Evolutionary conservation across 1,140 invertebrate species (phyloP), one percentile per base, ranked within the genome.

Genomic region (Drosophila pseudoananassae): DNA sequence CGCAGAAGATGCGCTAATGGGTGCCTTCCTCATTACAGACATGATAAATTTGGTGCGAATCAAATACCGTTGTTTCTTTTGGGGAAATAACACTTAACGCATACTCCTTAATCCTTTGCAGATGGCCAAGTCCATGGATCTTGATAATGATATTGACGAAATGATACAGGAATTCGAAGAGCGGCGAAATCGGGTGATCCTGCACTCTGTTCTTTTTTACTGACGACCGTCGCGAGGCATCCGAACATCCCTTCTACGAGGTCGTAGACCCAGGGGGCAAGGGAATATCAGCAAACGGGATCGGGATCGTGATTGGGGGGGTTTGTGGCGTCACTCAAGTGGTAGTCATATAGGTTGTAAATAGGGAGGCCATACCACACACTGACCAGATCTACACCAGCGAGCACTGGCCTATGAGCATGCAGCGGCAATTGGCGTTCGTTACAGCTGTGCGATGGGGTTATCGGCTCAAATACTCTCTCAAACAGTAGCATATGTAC

Each of bases 1-100:
- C 92, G 98, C 99, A 68, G 99, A 99, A 93, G 99, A 99, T 92
- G 99, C 99, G 0, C 98, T 98, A n/a, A 96, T 99, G 89, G 99
- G 99, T 66, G 99, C 99, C n/a, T 99, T 99, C 93, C 93, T 99
- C 64, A 98, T 99, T 68, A 97, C 96, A 92, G 98, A 99, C 93
- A 94, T 99, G 92, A 97, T 98, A 50, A 95, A 95, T 50, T 95
- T 97, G 94, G 97, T 98, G 94, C 92, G 45, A 36, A 36, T 36
- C 33, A 10, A 36, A 36, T 36, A 4, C 10, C 33, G 25, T 27
- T 27, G 25, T 27, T 10, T 12, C 31, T 31, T 4, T 12, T 36
- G 10, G 10, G 9, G 9, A 12, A 4, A 36, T 12, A 36, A n/a
- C 10, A 12, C 12, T 12, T 10, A 36, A 12, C 3, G 10, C 40